Evolutionary conservation across 1,140 invertebrate species (phyloP).

Genomic region (Eumeta japonica): DNA sequence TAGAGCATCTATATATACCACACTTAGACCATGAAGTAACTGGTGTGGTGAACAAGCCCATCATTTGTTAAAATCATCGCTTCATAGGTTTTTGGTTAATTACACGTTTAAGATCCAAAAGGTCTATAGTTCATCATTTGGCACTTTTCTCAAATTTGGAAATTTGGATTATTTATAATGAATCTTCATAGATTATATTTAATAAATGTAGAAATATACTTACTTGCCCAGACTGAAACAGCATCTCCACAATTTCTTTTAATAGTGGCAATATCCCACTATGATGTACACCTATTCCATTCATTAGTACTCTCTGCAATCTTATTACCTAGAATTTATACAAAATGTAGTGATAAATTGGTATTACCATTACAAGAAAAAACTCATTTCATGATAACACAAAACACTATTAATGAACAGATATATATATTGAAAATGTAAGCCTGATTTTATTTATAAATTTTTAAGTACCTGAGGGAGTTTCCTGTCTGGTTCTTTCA

Average conservation of each 20-base stretch:
- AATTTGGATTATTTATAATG: too few species aligned
- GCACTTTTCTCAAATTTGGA: too few species aligned
- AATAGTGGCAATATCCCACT: conserved; percentile 95
- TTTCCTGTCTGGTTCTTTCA: conserved; percentile 83
- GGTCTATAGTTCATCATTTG: too few species aligned
- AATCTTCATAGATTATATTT: too few species aligned
- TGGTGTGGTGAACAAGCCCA: too few species aligned
- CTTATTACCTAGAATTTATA: conserved; percentile 58
- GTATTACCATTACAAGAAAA: too few species aligned
- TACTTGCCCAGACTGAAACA: conserved; percentile 89
- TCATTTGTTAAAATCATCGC: too few species aligned
- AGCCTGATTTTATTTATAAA: not conserved
- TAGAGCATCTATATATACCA: too few species aligned
- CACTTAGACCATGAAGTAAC: too few species aligned
- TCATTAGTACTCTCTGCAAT: conserved; percentile 76
- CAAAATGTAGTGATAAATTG: conserved; percentile 1
- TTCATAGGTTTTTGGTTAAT: too few species aligned
- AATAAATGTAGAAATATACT: conserved; percentile 37
- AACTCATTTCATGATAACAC: not conserved
- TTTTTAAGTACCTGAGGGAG: conserved; percentile 79
- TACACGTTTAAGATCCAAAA: too few species aligned
- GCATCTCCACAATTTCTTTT: conserved; percentile 97
- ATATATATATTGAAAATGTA: not conserved
- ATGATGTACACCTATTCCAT: conserved; percentile 95
- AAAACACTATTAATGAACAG: not conserved